Evolutionary conservation across 1,140 invertebrate genomes (phyloP), one percentile per base, ranked within the genome.

Genomic region (Hermetia illucens): DNA sequence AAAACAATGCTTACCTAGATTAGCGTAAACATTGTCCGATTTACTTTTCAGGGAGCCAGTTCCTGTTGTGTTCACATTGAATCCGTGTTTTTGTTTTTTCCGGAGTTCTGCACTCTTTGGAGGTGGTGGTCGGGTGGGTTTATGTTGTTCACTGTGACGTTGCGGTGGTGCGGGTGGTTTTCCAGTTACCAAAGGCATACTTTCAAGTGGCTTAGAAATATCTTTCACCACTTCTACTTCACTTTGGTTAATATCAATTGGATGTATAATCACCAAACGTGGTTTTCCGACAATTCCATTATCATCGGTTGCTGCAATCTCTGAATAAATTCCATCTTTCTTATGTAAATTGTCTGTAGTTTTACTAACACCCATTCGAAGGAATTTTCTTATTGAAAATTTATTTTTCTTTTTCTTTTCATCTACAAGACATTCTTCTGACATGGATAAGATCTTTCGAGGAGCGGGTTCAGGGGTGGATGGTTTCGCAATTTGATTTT

Each of bases 241-340:
- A 3, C 77, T 75, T 9, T 79, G 79, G 56, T 87, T 84, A 13
- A 89, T 66, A 46, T 91, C 84, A 36, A 83, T 63, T 10, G 86
- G 86, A 69, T 91, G 86, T 44, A 90, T 84, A 34, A 91, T 91
- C 30, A 88, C 81, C 8, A 85, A 62, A 15, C 82, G 66, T 0
- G 78, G 77, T 50, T 80, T 79, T 27, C 55, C 56, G 20, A 20
- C 18, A 3, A 52, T 43, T 32, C 45, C 44, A 12, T 47, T 41
- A 12, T 59, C 56, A 4, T 51, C 50, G 3, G 51, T 52, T 0
- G 55, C 59, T 27, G 49, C 52, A 5, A 58, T 60, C 42, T 59
- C 58, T 9, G 56, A 51, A 37, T 60, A 60, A 36, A 55, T 40
- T 16, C 50, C 48, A n/a, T 53, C 53, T 41, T 52, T 41, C 36